Evolutionary conservation across 1,140 invertebrate genomes (phyloP), one percentile per base, ranked within the genome.

Genomic region (Hypsibius dujardini): DNA sequence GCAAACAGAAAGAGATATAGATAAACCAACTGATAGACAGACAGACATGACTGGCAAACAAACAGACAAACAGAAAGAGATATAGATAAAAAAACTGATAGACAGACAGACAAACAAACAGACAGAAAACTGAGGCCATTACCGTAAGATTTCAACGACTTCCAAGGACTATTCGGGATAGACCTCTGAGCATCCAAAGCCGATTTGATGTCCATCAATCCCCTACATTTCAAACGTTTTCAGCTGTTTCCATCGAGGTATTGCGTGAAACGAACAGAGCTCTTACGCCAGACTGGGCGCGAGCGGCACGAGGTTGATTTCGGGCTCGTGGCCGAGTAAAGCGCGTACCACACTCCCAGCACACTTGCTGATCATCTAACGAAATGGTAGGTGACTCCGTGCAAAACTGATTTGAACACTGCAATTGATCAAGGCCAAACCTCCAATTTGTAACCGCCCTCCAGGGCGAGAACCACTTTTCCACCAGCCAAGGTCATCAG

Each of bases 401-500:
- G 28, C 28, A 28, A 28, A 28, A 28, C 28, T 28, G 28, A 28
- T 28, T 28, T 28, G 28, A 28, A 28, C 28, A 28, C n/a, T n/a
- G n/a, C 7, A n/a, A n/a, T 28, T 28, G 28, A 28, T 28, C 28
- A 28, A n/a, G n/a, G n/a, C 7, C 50, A 12, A 15, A 67, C 62
- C 62, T 12, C 42, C 7, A 67, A 42, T 7, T 67, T 67, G 42
- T 77, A 77, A 75, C 77, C 77, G 73, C 79, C 75, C 76, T 83
- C 82, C 12, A 83, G 72, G 7, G 78, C 78, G 47, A 83, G 73
- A 70, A 96, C 84, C 1, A 95, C 77, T 70, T 84, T 85, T 1
- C 93, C 92, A 75, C 86, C 86, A 0, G 93, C 92, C 59, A 96
- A 77, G 0, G 86, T 82, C 2, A 84, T 85, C 46, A 71, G 46